Conservation (phyloP, 1,140 invertebrate genomes). For the Orchestia grillus region DNA sequence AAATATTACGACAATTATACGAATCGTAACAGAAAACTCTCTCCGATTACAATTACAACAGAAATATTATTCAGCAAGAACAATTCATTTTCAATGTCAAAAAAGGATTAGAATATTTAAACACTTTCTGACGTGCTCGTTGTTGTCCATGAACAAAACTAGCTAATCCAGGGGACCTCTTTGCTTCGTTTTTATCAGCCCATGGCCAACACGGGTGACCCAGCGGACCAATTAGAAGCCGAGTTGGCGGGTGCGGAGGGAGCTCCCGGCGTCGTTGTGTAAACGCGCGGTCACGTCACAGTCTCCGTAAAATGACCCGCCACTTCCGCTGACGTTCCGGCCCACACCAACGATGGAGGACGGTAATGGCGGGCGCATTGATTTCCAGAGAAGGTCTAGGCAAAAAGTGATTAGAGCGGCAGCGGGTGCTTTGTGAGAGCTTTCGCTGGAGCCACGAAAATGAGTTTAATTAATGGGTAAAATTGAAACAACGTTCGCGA, state of each 20-base stretch:
- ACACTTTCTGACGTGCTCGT: not conserved
- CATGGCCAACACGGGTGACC: not conserved
- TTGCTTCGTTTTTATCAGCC: not conserved
- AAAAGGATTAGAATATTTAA: not conserved
- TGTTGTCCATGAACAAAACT: not conserved
- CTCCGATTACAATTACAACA: no score
- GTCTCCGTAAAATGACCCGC: conserved; percentile 9
- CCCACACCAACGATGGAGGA: not conserved
- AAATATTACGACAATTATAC: no score
- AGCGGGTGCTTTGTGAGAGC: not conserved
- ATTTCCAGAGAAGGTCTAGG: not conserved
- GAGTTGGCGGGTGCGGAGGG: not conserved
- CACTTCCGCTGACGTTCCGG: not conserved
- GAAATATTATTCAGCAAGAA: not conserved
- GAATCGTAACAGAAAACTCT: no score
- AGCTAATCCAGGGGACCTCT: not conserved
- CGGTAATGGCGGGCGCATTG: not conserved
- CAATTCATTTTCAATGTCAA: not conserved
- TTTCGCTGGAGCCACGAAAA: not conserved
- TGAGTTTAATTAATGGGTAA: not conserved
- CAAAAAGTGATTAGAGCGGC: not conserved
- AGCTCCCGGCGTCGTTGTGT: not conserved
- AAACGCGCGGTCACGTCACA: conserved; percentile 12
- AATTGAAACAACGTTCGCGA: not conserved
- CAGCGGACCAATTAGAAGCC: not conserved